Conservation (phyloP, 2,113 vertebrate species). For the Gopherus evgoodei region DNA sequence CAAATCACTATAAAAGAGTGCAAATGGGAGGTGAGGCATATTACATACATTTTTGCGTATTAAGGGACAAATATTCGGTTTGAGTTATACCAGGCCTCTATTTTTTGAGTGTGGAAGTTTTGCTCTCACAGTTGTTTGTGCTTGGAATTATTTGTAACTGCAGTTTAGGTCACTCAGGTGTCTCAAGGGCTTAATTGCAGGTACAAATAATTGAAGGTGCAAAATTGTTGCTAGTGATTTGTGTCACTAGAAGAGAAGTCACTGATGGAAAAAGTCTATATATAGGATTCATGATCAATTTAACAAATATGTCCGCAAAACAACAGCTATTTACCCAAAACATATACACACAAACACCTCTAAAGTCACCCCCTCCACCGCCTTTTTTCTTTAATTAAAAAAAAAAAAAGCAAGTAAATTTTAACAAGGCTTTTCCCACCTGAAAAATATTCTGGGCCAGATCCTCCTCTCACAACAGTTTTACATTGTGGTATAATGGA, state of each 20-base stretch:
- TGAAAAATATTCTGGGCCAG: neutral
- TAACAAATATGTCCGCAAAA: neutral
- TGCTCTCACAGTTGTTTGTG: neutral
- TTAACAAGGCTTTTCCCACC: neutral
- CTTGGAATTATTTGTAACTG: neutral
- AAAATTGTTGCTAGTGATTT: neutral
- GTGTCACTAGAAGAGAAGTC: neutral
- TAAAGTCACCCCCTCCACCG: neutral
- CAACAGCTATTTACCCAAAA: neutral
- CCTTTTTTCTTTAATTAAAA: too few relatives aligned
- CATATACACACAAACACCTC: neutral
- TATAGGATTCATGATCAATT: fast-evolving
- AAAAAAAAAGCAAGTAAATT: neutral
- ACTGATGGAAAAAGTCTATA: neutral
- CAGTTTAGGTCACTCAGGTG: neutral
- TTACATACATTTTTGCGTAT: neutral
- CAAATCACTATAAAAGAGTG: neutral
- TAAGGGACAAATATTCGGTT: neutral
- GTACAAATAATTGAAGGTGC: fast-evolving
- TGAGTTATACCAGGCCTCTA: neutral
- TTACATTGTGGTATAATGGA: neutral
- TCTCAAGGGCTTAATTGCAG: neutral
- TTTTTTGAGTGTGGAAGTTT: neutral
- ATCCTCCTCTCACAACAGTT: neutral
- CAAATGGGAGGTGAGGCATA: neutral